These are phyloP conservation scores for Oreochromis aureus DNA, from an alignment of 2,113 vertebrate genomes.

Conservation along the genomic window DNA sequence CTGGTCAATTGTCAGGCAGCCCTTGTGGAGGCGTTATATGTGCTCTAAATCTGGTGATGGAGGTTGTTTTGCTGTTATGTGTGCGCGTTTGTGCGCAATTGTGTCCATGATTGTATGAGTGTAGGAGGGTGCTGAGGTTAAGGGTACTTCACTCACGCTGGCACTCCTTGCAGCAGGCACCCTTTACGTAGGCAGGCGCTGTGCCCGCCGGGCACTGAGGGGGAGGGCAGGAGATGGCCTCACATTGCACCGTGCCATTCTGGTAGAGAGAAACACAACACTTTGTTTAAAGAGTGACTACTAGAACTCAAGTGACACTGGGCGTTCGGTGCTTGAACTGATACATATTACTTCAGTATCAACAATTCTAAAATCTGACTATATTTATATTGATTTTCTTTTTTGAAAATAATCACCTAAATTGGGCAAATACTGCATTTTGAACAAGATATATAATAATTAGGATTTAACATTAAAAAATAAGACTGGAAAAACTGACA, in stretches of 20 bases:
- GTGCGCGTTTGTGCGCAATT: background rate
- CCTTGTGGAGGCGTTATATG: conserved; percentile 55
- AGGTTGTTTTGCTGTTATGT: conserved; percentile 11
- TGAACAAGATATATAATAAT: background rate
- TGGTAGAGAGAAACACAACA: conserved; percentile 47
- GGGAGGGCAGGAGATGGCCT: conserved; percentile 80
- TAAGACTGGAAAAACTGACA: background rate
- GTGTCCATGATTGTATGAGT: conserved; percentile 28
- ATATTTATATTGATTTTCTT: background rate
- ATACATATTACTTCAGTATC: background rate
- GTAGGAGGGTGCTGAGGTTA: conserved; percentile 41
- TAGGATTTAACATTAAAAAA: background rate
- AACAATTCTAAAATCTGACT: background rate
- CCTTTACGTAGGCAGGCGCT: conserved; percentile 82
- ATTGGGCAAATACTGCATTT: background rate
- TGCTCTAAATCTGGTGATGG: conserved; percentile 20
- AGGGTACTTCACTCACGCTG: conserved; percentile 80
- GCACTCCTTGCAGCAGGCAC: conserved; percentile 94
- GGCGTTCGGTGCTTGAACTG: background rate
- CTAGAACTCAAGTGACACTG: background rate
- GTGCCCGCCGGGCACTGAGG: conserved; percentile 82
- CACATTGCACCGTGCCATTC: conserved; percentile 92
- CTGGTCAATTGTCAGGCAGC: conserved; percentile 69
- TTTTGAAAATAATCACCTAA: background rate
- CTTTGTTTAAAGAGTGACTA: background rate